Conservation (phyloP, 2,113 vertebrate species). For the Aythya baeri region DNA sequence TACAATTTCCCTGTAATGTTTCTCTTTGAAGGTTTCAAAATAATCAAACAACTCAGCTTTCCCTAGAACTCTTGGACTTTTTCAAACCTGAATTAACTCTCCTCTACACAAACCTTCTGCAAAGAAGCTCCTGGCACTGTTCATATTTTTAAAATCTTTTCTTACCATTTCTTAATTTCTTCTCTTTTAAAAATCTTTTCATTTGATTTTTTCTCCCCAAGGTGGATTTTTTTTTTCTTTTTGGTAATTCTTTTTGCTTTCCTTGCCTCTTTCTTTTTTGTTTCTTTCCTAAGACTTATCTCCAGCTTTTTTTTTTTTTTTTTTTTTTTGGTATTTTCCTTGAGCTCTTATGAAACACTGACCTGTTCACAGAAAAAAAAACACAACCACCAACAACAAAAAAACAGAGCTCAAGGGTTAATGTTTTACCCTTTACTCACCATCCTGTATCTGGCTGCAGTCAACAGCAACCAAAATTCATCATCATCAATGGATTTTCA, state of each 20-base stretch:
- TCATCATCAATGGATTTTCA: constrained; percentile 54
- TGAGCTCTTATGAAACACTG: not conserved
- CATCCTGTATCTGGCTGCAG: not conserved
- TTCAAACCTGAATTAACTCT: not conserved
- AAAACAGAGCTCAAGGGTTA: not conserved
- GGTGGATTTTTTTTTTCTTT: not conserved
- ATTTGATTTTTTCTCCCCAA: not conserved
- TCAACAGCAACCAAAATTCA: constrained; percentile 36
- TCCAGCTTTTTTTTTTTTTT: not conserved
- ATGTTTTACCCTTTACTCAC: constrained; percentile 26
- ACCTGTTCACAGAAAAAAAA: constrained; percentile 3
- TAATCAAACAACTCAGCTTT: not conserved
- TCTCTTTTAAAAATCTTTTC: not conserved
- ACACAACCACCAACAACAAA: not conserved
- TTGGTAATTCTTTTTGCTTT: not conserved
- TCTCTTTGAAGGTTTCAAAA: not conserved
- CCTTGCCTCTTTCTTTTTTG: not conserved
- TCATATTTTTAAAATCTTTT: not conserved
- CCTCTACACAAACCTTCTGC: not conserved
- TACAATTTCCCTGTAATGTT: not conserved
- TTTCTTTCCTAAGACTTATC: not conserved
- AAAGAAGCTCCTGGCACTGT: not conserved
- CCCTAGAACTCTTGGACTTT: not conserved
- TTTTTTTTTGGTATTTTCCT: not conserved
- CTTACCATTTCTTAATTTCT: not conserved